Base-by-base conservation (phyloP, 2,113 vertebrate genomes). In the Cettia cetti region DNA sequence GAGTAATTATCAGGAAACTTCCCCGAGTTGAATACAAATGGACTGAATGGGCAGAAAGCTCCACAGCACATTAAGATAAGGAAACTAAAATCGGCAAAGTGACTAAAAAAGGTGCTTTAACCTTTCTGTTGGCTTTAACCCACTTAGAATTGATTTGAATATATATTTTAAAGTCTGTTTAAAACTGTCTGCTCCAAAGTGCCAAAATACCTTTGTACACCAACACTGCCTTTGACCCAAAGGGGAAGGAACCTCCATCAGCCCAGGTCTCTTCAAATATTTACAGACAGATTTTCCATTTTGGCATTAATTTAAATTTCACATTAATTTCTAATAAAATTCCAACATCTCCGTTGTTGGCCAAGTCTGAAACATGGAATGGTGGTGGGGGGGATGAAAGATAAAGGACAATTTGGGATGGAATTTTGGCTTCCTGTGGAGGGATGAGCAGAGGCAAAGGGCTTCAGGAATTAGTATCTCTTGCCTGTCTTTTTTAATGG, bases 1-100 rank as follows among this genome's bases (percentile, higher is more conserved):
- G 89, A 92, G 92, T 96, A 93, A 96, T 97, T 98, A 97, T 72
- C 72, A 96, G 86, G 96, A 86, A 92, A 78, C 91, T 88, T 95
- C 95, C 72, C 49, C 4, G 44, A 95, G 86, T 60, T 81, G 94
- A 96, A 94, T 84, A 82, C 94, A 90, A 95, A 96, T 87, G 90
- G 90, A 76, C 77, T 94, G 82, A 89, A 92, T 57, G 89, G 85
- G 90, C 88, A 88, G 92, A 94, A 91, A 69, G 74, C 82, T 86
- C 71, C 39, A 91, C 64, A 92, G 72, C 69, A 88, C 78, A 83
- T 93, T 91, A 89, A 96, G 92, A 96, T 91, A 96, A 97, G 94
- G 92, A 94, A 97, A 92, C 53, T 74, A 77, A 95, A 96, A 79
- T 89, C 71, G 26, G 3, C 84, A 56, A 91, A 61, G 69, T 8